Conservation (phyloP, 2,888 invertebrate species). For the Drosophila quinaria region DNA sequence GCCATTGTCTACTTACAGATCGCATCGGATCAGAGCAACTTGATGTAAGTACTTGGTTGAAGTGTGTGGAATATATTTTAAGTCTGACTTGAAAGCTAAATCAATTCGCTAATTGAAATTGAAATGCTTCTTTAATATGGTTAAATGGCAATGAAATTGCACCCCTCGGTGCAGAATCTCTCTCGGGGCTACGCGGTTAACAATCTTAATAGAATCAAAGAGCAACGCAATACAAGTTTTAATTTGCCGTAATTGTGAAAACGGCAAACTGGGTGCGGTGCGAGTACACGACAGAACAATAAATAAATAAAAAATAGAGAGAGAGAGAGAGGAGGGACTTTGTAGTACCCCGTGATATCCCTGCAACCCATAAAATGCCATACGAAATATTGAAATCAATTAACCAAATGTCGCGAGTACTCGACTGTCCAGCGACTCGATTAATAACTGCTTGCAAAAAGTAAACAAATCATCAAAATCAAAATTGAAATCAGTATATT, state of each 20-base stretch:
- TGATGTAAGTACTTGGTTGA: constrained; percentile 40
- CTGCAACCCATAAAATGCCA: background rate
- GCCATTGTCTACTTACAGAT: constrained; percentile 36
- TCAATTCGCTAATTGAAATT: constrained; percentile 77
- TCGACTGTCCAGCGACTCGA: constrained; percentile 59
- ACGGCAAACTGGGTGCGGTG: constrained; percentile 23
- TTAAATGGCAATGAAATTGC: constrained; percentile 56
- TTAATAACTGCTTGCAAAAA: constrained; percentile 64
- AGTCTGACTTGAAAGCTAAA: constrained; percentile 44
- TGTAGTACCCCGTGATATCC: background rate
- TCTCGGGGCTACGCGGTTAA: constrained; percentile 52
- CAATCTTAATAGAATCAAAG: constrained; percentile 79
- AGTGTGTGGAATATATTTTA: background rate
- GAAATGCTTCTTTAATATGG: constrained; percentile 70
- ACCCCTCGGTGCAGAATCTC: constrained; percentile 31
- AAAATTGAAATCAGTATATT: constrained; percentile 46
- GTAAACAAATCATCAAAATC: constrained; percentile 46
- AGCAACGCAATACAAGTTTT: constrained; percentile 69
- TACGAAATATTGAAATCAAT: constrained; percentile 70
- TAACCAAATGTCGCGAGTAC: constrained; percentile 79
- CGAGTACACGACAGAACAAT: constrained; percentile 9
- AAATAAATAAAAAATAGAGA: background rate
- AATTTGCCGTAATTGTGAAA: constrained; percentile 72
- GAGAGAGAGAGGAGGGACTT: constrained; percentile 1
- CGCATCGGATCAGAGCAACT: constrained; percentile 30